phyloP scores from a whole-genome alignment of 1,140 invertebrate genomes.

The Drosophila mayri region DNA sequence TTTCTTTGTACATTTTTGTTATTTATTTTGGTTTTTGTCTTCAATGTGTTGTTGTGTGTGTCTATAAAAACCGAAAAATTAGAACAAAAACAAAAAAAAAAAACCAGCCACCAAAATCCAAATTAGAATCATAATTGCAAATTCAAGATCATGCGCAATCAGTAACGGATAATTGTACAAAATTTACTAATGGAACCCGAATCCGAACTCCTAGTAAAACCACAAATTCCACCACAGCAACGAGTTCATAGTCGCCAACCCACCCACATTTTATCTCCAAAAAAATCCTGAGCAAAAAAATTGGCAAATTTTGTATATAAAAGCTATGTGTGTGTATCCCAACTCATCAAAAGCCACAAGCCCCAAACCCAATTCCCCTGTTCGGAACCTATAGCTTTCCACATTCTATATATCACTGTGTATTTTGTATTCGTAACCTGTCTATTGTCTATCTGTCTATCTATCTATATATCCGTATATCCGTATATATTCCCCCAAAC shows the following conservation, averaged over 20 bases:
- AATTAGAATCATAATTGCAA: conserved; percentile 27
- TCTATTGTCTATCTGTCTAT: conserved; percentile 54
- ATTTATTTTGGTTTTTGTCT: conserved; percentile 67
- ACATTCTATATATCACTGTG: conserved; percentile 30
- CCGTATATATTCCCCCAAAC: conserved; percentile 18
- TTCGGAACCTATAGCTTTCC: conserved; percentile 27
- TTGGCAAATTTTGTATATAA: conserved; percentile 51
- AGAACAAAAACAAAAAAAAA: conserved; percentile 22
- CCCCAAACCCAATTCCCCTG: neutral
- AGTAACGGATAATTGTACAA: conserved; percentile 48
- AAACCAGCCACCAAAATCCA: conserved; percentile 14
- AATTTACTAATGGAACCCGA: conserved; percentile 53
- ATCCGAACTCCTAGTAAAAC: conserved; percentile 7
- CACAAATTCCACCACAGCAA: conserved; percentile 9
- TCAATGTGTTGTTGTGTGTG: conserved; percentile 77
- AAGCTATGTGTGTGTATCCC: conserved; percentile 29
- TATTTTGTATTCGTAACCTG: conserved; percentile 67
- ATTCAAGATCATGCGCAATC: conserved; percentile 34
- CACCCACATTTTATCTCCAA: conserved; percentile 13
- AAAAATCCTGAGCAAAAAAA: conserved; percentile 25
- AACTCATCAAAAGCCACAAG: neutral
- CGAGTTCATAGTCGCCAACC: conserved; percentile 37
- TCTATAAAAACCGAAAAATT: conserved; percentile 38
- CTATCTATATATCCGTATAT: conserved; percentile 20
- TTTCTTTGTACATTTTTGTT: conserved; percentile 61